Evolutionary conservation across 2,888 invertebrate species (phyloP).

Genomic region (Pyrocoelia pectoralis): DNA sequence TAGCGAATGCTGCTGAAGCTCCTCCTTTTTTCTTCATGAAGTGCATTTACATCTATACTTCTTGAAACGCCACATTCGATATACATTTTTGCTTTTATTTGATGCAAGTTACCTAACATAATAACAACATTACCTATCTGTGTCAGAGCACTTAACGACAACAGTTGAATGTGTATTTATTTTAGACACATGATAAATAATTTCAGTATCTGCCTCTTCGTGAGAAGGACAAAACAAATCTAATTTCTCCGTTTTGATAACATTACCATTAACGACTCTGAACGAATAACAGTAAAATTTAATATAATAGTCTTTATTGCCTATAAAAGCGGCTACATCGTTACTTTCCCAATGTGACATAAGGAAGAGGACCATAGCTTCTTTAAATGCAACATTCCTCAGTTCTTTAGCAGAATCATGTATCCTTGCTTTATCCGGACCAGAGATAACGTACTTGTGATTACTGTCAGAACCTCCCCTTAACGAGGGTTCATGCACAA

Average conservation of each 20-base stretch:
- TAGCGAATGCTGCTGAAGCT: conserved; percentile 1
- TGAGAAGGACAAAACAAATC: too few species aligned
- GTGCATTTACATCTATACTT: not conserved
- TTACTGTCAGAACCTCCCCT: not conserved
- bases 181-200: too few species aligned
- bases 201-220: too few species aligned
- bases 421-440: not conserved
- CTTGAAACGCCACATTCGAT: not conserved
- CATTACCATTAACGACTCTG: too few species aligned
- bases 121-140: not conserved
- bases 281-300: not conserved
- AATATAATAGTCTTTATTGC: not conserved
- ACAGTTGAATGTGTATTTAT: not conserved
- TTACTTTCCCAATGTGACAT: not conserved
- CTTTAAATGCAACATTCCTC: not conserved
- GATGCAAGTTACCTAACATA: too few species aligned
- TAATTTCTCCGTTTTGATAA: too few species aligned
- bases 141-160: not conserved
- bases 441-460: not conserved
- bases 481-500: not conserved
- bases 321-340: not conserved
- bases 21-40: too few species aligned
- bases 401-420: not conserved
- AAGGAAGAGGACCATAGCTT: not conserved
- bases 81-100: not conserved